A percentile compares a stretch with the other conserved stretches of the same genome.
phyloP scores from a whole-genome alignment of 2,888 invertebrate species.

The Stenodera caucasica region DNA sequence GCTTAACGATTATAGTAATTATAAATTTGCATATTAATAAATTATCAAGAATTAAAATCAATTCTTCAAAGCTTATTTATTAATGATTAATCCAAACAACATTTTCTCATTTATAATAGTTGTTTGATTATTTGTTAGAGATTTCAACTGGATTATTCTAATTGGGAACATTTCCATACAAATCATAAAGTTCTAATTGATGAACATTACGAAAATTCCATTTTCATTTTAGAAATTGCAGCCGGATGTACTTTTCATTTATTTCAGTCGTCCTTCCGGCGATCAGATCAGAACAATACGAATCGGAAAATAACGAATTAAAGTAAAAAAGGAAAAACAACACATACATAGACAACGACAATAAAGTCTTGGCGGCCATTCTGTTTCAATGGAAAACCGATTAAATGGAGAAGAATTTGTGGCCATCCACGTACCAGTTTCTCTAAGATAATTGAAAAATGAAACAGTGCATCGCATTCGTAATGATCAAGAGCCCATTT shows the following conservation, averaged over 20 bases:
- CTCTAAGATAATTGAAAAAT: slow-evolving; percentile 44
- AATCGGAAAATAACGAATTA: background rate
- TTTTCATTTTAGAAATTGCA: slow-evolving; percentile 11
- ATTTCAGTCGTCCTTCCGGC: slow-evolving; percentile 13
- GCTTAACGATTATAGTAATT: background rate
- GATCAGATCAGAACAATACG: slow-evolving; percentile 1
- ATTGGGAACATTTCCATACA: background rate
- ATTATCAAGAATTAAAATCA: background rate
- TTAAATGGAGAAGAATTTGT: slow-evolving; percentile 3
- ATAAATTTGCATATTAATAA: slow-evolving; percentile 1
- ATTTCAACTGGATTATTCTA: background rate
- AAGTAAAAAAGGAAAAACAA: slow-evolving; percentile 31
- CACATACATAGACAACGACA: slow-evolving; percentile 21
- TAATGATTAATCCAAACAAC: background rate
- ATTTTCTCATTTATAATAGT: background rate
- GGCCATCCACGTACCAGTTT: slow-evolving; percentile 22
- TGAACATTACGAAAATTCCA: background rate
- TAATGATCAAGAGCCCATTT: slow-evolving; percentile 49
- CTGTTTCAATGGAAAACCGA: slow-evolving; percentile 10
- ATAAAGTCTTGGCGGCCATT: slow-evolving; percentile 18
- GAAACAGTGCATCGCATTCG: slow-evolving; percentile 49
- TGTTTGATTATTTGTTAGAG: background rate
- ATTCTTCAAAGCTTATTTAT: background rate
- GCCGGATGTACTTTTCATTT: slow-evolving; percentile 38
- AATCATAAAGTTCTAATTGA: background rate